Conservation (phyloP, 2,888 invertebrate genomes). For the Drosophila aldrichi region DNA sequence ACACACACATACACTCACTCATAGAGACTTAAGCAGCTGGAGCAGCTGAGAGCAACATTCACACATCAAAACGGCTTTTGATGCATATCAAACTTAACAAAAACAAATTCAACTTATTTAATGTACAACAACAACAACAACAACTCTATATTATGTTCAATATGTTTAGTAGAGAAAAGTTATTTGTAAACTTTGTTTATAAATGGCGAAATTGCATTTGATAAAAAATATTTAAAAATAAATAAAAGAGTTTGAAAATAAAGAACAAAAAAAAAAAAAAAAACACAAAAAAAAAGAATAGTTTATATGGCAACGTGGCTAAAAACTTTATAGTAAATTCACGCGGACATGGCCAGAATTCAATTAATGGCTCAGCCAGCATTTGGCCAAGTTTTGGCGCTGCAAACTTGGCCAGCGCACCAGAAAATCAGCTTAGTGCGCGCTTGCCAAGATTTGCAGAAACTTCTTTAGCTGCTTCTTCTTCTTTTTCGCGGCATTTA, state of each 20-base stretch:
- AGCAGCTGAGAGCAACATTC: conserved; percentile 38
- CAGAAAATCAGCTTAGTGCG: conserved; percentile 69
- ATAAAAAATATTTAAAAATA: conserved; percentile 38
- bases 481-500: conserved; percentile 59
- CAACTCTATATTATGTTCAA: conserved; percentile 33
- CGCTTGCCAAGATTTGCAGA: conserved; percentile 68
- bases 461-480: conserved; percentile 50
- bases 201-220: conserved; percentile 52
- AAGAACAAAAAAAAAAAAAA: background rate
- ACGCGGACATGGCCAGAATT: conserved; percentile 49
- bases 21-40: conserved; percentile 21
- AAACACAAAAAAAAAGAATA: background rate
- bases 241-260: conserved; percentile 21
- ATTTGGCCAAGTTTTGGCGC: conserved; percentile 45
- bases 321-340: conserved; percentile 16
- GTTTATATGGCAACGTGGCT: background rate
- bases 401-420: conserved; percentile 31
- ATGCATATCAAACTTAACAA: conserved; percentile 49
- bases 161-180: conserved; percentile 38
- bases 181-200: conserved; percentile 41
- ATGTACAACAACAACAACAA: conserved; percentile 49
- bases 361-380: conserved; percentile 61
- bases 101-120: conserved; percentile 39
- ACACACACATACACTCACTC: conserved; percentile 16
- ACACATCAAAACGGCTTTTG: conserved; percentile 49